Evolutionary conservation across 2,797 vertebrate species (phyloP).

Genomic region (Cottoperca gobio): DNA sequence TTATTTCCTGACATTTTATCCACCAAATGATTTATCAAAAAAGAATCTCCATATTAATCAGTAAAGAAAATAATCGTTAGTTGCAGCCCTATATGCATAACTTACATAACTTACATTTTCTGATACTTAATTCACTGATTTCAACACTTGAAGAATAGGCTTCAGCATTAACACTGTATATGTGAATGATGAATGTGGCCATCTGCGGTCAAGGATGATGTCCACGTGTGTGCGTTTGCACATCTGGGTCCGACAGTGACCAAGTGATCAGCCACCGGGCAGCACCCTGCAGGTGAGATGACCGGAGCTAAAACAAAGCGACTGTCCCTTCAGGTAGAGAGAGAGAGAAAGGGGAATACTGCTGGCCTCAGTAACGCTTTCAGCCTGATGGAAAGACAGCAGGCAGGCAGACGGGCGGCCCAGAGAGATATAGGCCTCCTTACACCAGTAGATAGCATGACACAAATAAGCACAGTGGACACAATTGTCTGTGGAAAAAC

Average conservation of each 20-base stretch:
- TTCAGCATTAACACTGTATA: background rate
- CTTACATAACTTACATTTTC: background rate
- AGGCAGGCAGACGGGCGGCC: slow-evolving; percentile 26
- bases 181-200: background rate
- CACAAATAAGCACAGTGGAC: slow-evolving; percentile 65
- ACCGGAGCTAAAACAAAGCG: slow-evolving; percentile 62
- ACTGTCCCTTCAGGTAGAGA: slow-evolving; percentile 49
- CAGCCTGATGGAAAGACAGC: slow-evolving; percentile 47
- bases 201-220: slow-evolving; percentile 11
- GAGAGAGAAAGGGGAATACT: slow-evolving; percentile 9
- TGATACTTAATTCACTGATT: background rate
- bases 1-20: background rate
- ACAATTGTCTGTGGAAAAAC: slow-evolving; percentile 67
- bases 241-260: slow-evolving; percentile 49
- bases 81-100: background rate
- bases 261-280: slow-evolving; percentile 46
- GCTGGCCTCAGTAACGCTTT: slow-evolving; percentile 26
- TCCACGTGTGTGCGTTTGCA: background rate
- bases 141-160: background rate
- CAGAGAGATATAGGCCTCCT: slow-evolving; percentile 37
- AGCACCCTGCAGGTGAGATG: slow-evolving; percentile 64
- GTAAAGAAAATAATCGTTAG: background rate
- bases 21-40: background rate
- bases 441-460: slow-evolving; percentile 46
- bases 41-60: background rate